Evolutionary conservation across 2,888 invertebrate species (phyloP), one percentile per base, ranked within the genome.

Genomic region (Euphydryas editha): DNA sequence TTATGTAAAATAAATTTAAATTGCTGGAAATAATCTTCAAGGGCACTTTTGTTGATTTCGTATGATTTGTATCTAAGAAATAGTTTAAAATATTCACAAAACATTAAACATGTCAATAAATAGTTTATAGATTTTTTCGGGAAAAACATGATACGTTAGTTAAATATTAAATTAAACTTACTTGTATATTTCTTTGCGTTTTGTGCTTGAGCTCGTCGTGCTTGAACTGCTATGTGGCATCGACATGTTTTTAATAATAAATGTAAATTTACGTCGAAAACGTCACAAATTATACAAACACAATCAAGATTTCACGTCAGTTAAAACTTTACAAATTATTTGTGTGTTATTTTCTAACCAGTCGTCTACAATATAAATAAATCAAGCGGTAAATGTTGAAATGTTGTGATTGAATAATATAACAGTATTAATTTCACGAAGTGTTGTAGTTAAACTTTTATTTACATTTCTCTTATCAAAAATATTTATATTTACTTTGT

Each of bases 131-230:
- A 44, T 15, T n/a, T n/a, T n/a, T 44, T 5, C 5, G 5, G n/a
- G 3, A 44, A 44, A 44, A 39, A 11, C 13, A 39, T 39, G 10
- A 11, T 11, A 39, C 8, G 4, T 8, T 39, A 39, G 11, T 39
- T 39, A 11, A 39, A 56, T 51, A 44, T 44, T 55, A 13, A 69
- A 58, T 13, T 3, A 10, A 20, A 65, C 88, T 86, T 78, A 93
- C 93, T 93, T 93, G 81, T 93, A 93, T 76, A 94, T 93, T 81
- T 93, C 93, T 79, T 93, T 93, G 70, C 93, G 87, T 83, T 93
- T 93, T 11, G 93, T 92, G 75, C 89, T 90, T 15, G 92, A 91
- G 75, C 92, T 90, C 0, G 92, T 87, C 0, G 91, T 90, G 67
- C 91, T 91, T 1, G 92, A 91, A 71, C 93, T 93, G 72, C 93